phyloP scores from a whole-genome alignment of 2,113 vertebrate species.

The Myotis lucifugus region DNA sequence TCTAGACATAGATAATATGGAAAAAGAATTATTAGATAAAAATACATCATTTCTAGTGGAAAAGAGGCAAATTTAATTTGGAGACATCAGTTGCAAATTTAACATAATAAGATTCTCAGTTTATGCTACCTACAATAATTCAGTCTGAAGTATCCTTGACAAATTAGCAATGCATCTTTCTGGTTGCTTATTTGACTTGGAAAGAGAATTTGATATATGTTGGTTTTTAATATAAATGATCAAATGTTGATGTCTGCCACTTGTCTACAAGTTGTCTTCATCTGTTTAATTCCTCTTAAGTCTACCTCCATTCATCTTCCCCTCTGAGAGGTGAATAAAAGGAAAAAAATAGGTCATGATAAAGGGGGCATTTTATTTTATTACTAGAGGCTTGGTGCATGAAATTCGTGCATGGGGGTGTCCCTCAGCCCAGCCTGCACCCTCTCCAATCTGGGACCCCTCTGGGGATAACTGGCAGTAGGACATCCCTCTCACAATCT shows the following conservation, averaged over 20 bases:
- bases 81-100: constrained; percentile 72
- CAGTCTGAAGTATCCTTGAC: constrained; percentile 76
- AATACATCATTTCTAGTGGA: constrained; percentile 65
- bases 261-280: constrained; percentile 76
- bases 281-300: constrained; percentile 77
- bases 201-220: constrained; percentile 77
- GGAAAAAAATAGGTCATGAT: constrained; percentile 68
- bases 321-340: constrained; percentile 73
- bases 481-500: too few species aligned
- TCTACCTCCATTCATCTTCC: constrained; percentile 65
- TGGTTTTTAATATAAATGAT: constrained; percentile 82
- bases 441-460: too few species aligned
- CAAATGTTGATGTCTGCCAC: constrained; percentile 66
- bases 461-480: too few species aligned
- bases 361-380: constrained; percentile 73
- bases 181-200: constrained; percentile 75
- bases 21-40: constrained; percentile 68
- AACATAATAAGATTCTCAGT: constrained; percentile 72
- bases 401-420: too few species aligned
- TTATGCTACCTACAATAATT: constrained; percentile 77
- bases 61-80: constrained; percentile 71
- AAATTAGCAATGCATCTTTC: constrained; percentile 80
- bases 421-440: too few species aligned
- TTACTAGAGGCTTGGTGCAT: neutral
- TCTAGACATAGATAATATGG: constrained; percentile 52